Evolutionary conservation across 2,113 vertebrate species (phyloP).

Genomic region (Amblyornis subalaris): DNA sequence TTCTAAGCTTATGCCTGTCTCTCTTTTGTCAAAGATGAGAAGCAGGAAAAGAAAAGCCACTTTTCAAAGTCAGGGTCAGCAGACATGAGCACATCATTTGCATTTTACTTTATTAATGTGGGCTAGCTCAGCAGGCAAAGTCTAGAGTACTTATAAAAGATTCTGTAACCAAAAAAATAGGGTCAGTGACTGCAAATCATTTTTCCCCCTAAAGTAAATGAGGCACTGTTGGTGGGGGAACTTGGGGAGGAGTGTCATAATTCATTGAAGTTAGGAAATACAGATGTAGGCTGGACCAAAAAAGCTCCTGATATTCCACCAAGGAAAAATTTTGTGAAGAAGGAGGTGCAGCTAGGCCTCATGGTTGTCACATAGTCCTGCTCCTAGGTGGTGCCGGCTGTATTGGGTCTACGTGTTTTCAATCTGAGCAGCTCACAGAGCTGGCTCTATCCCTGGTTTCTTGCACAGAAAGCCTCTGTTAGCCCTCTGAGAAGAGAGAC

Average conservation of each 20-base stretch:
- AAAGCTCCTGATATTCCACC: background rate
- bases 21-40: background rate
- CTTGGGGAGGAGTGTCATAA: background rate
- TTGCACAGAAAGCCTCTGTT: background rate
- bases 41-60: background rate
- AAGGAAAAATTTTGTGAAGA: background rate
- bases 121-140: background rate
- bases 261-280: background rate
- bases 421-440: background rate
- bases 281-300: background rate
- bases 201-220: background rate
- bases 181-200: background rate
- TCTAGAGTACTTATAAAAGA: background rate
- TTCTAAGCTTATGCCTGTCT: background rate
- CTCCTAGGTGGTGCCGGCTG: background rate
- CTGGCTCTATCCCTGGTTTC: background rate
- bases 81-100: conserved; percentile 2
- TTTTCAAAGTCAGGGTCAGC: conserved; percentile 28
- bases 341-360: background rate
- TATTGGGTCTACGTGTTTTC: background rate
- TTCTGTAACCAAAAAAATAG: background rate
- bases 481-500: background rate
- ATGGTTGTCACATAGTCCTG: background rate
- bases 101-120: conserved; percentile 22
- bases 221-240: fast-evolving